Evolutionary conservation across 2,888 invertebrate genomes (phyloP).

Genomic region (Euclidia mi): DNA sequence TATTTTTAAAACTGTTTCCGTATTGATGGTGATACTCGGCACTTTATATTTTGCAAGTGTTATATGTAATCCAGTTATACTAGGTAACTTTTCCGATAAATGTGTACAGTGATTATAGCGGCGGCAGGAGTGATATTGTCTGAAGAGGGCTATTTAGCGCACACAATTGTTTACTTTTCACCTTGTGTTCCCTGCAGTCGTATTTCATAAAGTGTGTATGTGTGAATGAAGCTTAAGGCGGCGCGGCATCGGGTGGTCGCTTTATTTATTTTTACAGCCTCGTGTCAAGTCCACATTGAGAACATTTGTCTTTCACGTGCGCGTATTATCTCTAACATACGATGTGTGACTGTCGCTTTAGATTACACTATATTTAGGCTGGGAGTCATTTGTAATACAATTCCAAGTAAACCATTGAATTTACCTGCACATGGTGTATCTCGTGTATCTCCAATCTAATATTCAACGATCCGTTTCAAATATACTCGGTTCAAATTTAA

Average conservation of each 20-base stretch:
- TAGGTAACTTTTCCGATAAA: no score
- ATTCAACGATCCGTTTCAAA: not conserved
- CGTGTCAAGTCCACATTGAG: slow-evolving; percentile 76
- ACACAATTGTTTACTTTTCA: no score
- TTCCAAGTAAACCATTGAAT: slow-evolving; percentile 5
- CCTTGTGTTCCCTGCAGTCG: no score
- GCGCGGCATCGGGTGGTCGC: slow-evolving; percentile 57
- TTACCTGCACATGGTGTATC: slow-evolving; percentile 11
- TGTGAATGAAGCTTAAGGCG: slow-evolving; percentile 59
- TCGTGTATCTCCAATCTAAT: not conserved
- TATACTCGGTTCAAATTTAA: not conserved
- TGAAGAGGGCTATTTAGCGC: no score
- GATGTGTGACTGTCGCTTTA: slow-evolving; percentile 67
- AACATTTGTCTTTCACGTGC: slow-evolving; percentile 76
- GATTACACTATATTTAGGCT: slow-evolving; percentile 63
- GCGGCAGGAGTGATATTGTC: no score
- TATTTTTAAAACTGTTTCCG: not conserved
- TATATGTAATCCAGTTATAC: no score
- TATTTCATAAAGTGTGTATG: slow-evolving; percentile 53
- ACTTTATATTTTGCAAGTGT: no score
- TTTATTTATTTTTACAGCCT: slow-evolving; percentile 80
- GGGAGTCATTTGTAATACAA: slow-evolving; percentile 54
- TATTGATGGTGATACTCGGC: not conserved
- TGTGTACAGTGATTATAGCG: no score
- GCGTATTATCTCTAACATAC: slow-evolving; percentile 74